Evolutionary conservation across 2,797 vertebrate species (phyloP).

Genomic region (Mormyrus proboscirostris): DNA sequence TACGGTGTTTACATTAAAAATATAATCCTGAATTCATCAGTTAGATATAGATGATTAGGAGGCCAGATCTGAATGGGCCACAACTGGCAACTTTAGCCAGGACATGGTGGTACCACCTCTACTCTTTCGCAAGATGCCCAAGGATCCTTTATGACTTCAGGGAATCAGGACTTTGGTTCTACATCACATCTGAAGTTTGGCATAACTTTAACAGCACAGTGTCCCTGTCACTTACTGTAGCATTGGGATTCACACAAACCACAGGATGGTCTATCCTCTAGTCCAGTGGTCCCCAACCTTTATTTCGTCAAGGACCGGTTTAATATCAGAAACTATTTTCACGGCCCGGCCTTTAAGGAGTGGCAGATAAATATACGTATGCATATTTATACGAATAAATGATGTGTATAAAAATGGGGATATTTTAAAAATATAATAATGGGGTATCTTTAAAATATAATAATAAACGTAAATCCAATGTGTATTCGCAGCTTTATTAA

Average conservation of each 20-base stretch:
- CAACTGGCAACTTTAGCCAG: neutral
- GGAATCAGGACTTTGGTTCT: neutral
- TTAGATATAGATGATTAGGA: neutral
- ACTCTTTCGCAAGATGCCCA: neutral
- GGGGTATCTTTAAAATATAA: too few relatives aligned
- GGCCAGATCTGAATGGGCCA: neutral
- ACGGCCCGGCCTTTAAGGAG: too few relatives aligned
- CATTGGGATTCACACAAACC: neutral
- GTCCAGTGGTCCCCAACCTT: too few relatives aligned
- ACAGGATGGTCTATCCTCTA: neutral
- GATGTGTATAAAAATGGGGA: too few relatives aligned
- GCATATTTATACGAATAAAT: too few relatives aligned
- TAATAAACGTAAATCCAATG: too few relatives aligned
- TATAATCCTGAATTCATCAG: neutral
- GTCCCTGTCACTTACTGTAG: neutral
- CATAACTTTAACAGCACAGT: neutral
- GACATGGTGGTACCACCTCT: neutral
- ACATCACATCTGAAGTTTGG: neutral
- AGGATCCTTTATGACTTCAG: neutral
- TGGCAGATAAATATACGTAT: too few relatives aligned
- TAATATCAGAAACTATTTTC: too few relatives aligned
- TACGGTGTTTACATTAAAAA: neutral
- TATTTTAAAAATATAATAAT: too few relatives aligned
- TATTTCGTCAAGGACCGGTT: too few relatives aligned
- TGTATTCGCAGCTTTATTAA: too few relatives aligned